These are phyloP conservation scores for Nomia melanderi DNA, from an alignment of 1,140 invertebrate genomes.

Conservation along the genomic window DNA sequence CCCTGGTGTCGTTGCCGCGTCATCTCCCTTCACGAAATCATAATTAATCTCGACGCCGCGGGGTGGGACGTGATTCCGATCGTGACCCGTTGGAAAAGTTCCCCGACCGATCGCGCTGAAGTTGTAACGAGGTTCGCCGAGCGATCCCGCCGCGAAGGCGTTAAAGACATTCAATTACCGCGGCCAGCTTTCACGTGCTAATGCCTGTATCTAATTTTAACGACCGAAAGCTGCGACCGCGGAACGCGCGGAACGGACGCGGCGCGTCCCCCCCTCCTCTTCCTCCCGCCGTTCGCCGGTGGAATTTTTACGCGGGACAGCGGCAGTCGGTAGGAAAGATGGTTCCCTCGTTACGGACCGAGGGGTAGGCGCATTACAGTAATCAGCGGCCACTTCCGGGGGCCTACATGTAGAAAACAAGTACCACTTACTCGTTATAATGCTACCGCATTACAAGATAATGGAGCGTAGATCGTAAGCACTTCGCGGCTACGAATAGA, in stretches of 20 bases:
- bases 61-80: constrained; percentile 26
- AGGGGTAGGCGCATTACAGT: constrained; percentile 66
- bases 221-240: constrained; percentile 36
- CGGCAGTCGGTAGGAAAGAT: constrained; percentile 70
- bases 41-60: constrained; percentile 57
- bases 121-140: constrained; percentile 12
- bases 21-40: constrained; percentile 55
- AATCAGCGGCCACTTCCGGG: constrained; percentile 71
- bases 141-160: constrained; percentile 57
- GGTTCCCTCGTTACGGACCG: constrained; percentile 65
- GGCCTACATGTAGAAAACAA: constrained; percentile 64
- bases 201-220: constrained; percentile 56
- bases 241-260: constrained; percentile 17
- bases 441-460: constrained; percentile 74
- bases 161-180: constrained; percentile 65
- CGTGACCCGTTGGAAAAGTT: constrained; percentile 61
- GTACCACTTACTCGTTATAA: constrained; percentile 76
- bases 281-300: too few species aligned
- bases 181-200: constrained; percentile 36
- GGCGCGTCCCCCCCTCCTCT: too few species aligned
- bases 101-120: not conserved
- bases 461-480: constrained; percentile 70
- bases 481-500: constrained; percentile 56
- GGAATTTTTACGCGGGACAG: constrained; percentile 61
- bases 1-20: constrained; percentile 41